A percentile compares a stretch with the other conserved stretches of the same genome.
Conservation (phyloP, 2,797 vertebrate species). For the Pithecia hirsuta region DNA sequence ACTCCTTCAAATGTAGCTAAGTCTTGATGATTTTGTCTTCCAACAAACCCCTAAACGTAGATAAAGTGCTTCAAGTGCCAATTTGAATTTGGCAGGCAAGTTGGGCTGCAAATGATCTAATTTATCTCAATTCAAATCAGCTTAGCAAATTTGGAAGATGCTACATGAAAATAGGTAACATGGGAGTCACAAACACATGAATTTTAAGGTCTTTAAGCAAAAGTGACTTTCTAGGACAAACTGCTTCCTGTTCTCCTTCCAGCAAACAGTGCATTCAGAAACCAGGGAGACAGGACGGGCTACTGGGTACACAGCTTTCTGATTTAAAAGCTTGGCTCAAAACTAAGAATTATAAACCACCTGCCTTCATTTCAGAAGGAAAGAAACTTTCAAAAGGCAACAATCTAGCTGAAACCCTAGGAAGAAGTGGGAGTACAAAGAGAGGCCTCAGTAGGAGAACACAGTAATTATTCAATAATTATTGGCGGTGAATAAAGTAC, state of each 20-base stretch:
- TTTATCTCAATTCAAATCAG: constrained; percentile 85
- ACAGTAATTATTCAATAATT: constrained; percentile 82
- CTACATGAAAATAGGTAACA: constrained; percentile 83
- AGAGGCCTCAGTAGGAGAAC: constrained; percentile 69
- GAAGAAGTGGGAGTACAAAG: constrained; percentile 74
- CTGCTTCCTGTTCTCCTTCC: constrained; percentile 76
- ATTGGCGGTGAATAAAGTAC: constrained; percentile 75
- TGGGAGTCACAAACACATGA: constrained; percentile 81
- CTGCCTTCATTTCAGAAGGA: constrained; percentile 69
- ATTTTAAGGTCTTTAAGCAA: constrained; percentile 84
- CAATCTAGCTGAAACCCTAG: constrained; percentile 68
- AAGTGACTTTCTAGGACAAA: constrained; percentile 83
- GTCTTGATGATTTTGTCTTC: constrained; percentile 67
- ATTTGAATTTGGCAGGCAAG: constrained; percentile 84
- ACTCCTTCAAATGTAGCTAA: constrained; percentile 46
- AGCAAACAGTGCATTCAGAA: constrained; percentile 66
- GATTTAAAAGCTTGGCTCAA: constrained; percentile 63
- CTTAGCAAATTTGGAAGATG: constrained; percentile 82
- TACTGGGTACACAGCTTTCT: constrained; percentile 62
- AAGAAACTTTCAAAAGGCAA: constrained; percentile 76
- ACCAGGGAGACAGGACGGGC: constrained; percentile 42
- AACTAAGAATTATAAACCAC: constrained; percentile 77
- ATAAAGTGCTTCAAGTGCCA: constrained; percentile 73
- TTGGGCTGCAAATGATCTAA: constrained; percentile 81
- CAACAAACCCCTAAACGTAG: constrained; percentile 67